Evolutionary conservation across 2,888 invertebrate species (phyloP), one percentile per base, ranked within the genome.

Genomic region (Calliopum simillimum): DNA sequence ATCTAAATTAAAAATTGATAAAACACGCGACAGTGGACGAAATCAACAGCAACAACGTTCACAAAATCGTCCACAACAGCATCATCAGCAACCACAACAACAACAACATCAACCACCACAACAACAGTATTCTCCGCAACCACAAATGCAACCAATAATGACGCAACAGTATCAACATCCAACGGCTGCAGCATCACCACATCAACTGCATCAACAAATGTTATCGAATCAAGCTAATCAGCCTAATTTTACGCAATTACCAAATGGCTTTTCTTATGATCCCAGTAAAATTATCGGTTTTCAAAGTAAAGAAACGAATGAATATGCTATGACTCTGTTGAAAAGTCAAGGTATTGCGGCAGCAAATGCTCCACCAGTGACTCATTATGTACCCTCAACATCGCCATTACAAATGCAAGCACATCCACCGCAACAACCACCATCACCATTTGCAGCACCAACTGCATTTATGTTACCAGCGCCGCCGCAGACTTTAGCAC

Each of bases 201-300:
- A 69, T 49, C 64, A 41, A 43, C 23, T 68, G 33, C 62, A 68
- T 14, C 67, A 53, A n/a, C 70, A 49, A 21, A 66, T 25, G 47
- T 16, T 68, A 8, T 13, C 19, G 33, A 66, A 55, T 66, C 58
- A 44, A 16, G 49, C 66, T n/a, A n/a, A n/a, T 43, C 66, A 66
- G 65, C 51, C 46, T n/a, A 58, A 61, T 68, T 70, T 61, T 19
- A 14, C 73, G 72, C 78, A 77, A 71, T 64, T 80, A 16, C 78
- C 83, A 43, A 85, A 86, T 67, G 86, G 85, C 19, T 84, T 81
- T 72, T 80, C 81, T 0, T 86, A 85, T 73, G 86, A 86, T 79
- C 84, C 86, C 13, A 85, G 82, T 73, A 86, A 86, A 76, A 86
- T 86, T 14, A 83, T 86, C 73, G 86, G 86, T 44, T 86, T 86